Conservation (phyloP, 1,140 invertebrate genomes). For the Drosophila sturtevanti region DNA sequence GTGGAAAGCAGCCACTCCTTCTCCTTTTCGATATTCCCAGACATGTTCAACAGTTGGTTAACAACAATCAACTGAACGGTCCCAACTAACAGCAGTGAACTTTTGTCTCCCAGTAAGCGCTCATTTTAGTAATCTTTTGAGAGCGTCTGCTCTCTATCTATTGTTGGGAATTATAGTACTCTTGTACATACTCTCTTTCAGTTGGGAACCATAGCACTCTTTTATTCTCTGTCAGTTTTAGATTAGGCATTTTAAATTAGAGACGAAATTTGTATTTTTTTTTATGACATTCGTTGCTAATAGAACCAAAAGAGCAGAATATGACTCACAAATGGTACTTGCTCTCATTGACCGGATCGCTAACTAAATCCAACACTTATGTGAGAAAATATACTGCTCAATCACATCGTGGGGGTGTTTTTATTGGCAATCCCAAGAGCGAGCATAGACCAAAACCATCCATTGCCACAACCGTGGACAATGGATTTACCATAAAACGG, state of each 20-base stretch:
- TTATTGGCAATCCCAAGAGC: too few species aligned
- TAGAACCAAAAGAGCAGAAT: too few species aligned
- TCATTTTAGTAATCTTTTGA: not conserved
- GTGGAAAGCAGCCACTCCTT: conserved; percentile 40
- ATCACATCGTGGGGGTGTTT: too few species aligned
- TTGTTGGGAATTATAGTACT: too few species aligned
- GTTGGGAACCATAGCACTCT: not conserved
- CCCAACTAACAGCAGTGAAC: too few species aligned
- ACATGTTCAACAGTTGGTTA: conserved; percentile 38
- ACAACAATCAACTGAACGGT: conserved; percentile 23
- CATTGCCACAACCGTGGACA: too few species aligned
- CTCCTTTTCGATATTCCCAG: conserved; percentile 36
- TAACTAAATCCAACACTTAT: conserved; percentile 2
- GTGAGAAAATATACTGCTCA: conserved; percentile 15
- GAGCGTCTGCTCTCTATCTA: not conserved
- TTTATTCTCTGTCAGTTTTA: conserved; percentile 3
- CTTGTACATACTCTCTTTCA: too few species aligned
- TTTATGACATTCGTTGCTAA: not conserved
- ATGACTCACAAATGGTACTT: too few species aligned
- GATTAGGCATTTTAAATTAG: not conserved
- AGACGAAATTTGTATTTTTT: conserved; percentile 25
- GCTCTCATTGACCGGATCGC: too few species aligned
- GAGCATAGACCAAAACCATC: too few species aligned
- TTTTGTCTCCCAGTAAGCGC: not conserved
- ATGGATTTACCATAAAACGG: too few species aligned